These are phyloP conservation scores for Caenorhabditis wallacei DNA, from an alignment of 2,888 invertebrate species.

Conservation along the genomic window DNA sequence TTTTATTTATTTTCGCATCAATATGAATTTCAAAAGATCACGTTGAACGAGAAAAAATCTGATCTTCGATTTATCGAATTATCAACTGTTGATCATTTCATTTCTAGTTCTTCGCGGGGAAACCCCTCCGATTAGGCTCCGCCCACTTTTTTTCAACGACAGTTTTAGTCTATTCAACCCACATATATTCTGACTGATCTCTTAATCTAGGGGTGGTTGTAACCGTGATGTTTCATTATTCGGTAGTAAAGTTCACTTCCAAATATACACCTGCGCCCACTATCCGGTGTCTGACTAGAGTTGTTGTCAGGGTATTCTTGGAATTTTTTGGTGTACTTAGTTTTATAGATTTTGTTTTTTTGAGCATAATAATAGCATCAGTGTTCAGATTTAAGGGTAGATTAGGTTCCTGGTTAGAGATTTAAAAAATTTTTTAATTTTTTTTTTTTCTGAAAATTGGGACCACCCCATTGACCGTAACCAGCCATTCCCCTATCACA, in stretches of 20 bases:
- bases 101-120: conserved; percentile 45
- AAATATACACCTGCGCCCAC: background rate
- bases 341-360: too few species aligned
- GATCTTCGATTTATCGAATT: conserved; percentile 46
- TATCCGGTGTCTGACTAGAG: background rate
- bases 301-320: background rate
- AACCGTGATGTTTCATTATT: conserved; percentile 8
- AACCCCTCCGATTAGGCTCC: conserved; percentile 41
- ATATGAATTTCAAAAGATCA: conserved; percentile 39
- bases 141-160: conserved; percentile 26
- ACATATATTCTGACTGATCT: background rate
- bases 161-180: background rate
- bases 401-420: too few species aligned
- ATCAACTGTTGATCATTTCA: conserved; percentile 51
- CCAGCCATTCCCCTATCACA: too few species aligned
- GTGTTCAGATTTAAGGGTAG: too few species aligned
- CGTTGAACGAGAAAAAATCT: too few species aligned
- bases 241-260: background rate
- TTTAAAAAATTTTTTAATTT: too few species aligned
- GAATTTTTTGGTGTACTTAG: background rate
- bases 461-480: too few species aligned
- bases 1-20: background rate
- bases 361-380: too few species aligned
- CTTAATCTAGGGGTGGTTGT: background rate
- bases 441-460: too few species aligned